Base-by-base conservation (phyloP, 2,113 vertebrate genomes). In the Campylomormyrus tamandua region DNA sequence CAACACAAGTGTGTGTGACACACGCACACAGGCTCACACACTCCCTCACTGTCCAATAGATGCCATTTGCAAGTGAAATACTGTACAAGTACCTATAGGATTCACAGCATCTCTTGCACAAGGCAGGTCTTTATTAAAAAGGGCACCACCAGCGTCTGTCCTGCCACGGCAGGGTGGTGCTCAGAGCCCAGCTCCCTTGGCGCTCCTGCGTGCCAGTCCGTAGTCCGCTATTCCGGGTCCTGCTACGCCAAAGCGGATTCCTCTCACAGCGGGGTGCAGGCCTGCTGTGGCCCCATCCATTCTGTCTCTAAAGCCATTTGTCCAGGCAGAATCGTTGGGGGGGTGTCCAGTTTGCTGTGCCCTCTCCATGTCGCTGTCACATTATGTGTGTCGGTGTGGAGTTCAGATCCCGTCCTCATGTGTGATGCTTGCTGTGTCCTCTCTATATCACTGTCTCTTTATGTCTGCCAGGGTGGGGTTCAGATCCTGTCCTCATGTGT, bases 121-220 rank as follows among this genome's bases (percentile, higher is more conserved):
- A 89, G 89, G 88, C 84, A 89, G 90, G 89, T 50, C 89, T 17
- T 84, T 84, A 46, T 84, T 24, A 50, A 90, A 88, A 90, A 91
- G 35, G 83, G 80, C 70, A 62, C 70, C 39, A 52, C 89, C 84
- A 90, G 83, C n/a, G 50, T 58, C 31, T 89, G 27, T 88, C 27
- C 27, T 86, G 91, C 89, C 83, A 62, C 87, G 2, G 24, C 88
- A 90, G 80, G 88, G 66, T 21, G 58, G n/a, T 53, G 85, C 77
- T 45, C 42, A 84, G 91, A 94, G 94, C 93, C 93, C 95, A 92
- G 95, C 95, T 95, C 93, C 93, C 92, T 89, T 91, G 21, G 17
- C 19, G 1, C 83, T 24, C 21, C 90, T 39, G 49, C 77, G 90
- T 35, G 90, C 90, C 8, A 49, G n/a, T 13, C 87, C 15, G n/a